Conservation (phyloP, 2,888 invertebrate species). For the Vannuccia rotundouncinata region DNA sequence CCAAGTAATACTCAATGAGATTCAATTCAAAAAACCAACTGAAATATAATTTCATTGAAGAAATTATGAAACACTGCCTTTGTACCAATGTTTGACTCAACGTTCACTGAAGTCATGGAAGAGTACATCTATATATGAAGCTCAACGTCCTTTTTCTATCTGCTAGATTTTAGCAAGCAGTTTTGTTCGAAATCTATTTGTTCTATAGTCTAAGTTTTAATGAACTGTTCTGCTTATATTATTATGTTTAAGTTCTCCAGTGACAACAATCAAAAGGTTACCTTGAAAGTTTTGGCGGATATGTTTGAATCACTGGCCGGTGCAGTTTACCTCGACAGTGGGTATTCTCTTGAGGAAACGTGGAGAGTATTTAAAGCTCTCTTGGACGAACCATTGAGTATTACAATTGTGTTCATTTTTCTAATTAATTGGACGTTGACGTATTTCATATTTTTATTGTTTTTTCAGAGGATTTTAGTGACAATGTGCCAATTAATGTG, state of each 20-base stretch:
- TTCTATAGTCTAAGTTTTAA: no score
- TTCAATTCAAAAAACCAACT: no score
- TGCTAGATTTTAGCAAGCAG: no score
- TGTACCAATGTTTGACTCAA: no score
- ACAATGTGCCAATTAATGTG: constrained; percentile 93
- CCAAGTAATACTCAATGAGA: no score
- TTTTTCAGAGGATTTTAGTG: constrained; percentile 78
- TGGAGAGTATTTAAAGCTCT: constrained; percentile 75
- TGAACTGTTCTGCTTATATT: background rate
- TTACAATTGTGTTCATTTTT: background rate
- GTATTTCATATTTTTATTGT: constrained; percentile 22
- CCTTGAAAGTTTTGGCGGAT: constrained; percentile 95
- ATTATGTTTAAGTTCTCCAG: background rate
- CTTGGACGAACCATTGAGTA: constrained; percentile 54
- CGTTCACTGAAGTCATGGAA: no score
- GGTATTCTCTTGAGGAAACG: constrained; percentile 76
- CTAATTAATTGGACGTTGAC: background rate
- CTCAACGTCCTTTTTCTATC: no score
- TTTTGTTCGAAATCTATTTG: no score
- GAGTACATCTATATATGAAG: no score
- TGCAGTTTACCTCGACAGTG: constrained; percentile 84
- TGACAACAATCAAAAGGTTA: constrained; percentile 70
- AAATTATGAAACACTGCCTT: no score
- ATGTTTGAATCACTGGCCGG: constrained; percentile 97
- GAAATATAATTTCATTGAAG: no score